phyloP scores from a whole-genome alignment of 2,113 vertebrate species.

The Cavia aperea region DNA sequence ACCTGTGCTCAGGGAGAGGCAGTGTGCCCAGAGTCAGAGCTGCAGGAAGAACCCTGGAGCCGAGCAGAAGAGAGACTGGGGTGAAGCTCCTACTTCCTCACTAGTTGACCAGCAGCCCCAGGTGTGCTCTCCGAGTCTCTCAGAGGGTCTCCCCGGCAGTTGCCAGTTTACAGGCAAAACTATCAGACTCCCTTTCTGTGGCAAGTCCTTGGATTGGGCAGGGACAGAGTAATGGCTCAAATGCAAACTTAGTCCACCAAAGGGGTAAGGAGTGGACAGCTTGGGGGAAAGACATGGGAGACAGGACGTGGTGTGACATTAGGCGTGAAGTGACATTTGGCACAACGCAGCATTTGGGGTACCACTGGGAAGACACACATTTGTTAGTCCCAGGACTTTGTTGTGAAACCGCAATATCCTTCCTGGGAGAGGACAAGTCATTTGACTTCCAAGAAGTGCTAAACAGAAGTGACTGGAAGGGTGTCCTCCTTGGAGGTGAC shows the following conservation, averaged over 20 bases:
- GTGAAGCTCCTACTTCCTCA: not conserved
- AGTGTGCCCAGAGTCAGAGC: not conserved
- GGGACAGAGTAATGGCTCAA: not conserved
- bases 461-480: not conserved
- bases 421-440: not conserved
- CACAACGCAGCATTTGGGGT: not conserved
- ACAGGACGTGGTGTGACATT: rapidly evolving
- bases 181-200: not conserved
- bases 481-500: not conserved
- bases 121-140: not conserved
- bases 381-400: not conserved
- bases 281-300: not conserved
- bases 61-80: not conserved
- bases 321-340: rapidly evolving
- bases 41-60: not conserved
- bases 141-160: not conserved
- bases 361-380: not conserved
- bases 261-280: not conserved
- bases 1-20: not conserved
- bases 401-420: not conserved
- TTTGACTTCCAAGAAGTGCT: not conserved
- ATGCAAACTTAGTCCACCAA: not conserved
- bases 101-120: not conserved
- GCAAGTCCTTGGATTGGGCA: not conserved
- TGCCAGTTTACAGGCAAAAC: not conserved